Evolutionary conservation across 2,888 invertebrate genomes (phyloP).

Genomic region (Agrotis ipsilon): DNA sequence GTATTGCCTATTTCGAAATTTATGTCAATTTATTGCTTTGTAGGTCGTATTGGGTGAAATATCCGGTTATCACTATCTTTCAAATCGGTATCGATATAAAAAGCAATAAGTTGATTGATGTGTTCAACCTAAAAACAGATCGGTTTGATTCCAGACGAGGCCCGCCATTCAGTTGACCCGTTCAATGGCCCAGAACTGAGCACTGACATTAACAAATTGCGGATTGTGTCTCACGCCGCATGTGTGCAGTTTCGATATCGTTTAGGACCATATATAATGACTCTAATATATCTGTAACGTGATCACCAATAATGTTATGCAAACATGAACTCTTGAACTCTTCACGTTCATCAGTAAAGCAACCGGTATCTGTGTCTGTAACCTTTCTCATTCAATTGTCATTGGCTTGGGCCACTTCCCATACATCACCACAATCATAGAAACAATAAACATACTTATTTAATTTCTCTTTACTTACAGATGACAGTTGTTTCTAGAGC

Average conservation of each 20-base stretch:
- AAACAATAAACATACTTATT: slow-evolving; percentile 49
- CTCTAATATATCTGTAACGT: slow-evolving; percentile 44
- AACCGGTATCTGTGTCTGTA: slow-evolving; percentile 43
- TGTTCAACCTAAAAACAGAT: slow-evolving; percentile 71
- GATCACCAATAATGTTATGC: slow-evolving; percentile 58
- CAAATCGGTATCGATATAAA: slow-evolving; percentile 62
- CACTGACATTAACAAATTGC: slow-evolving; percentile 74
- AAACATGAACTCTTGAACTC: slow-evolving; percentile 60
- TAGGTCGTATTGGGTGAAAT: slow-evolving; percentile 53
- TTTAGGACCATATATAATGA: slow-evolving; percentile 46
- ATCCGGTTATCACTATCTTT: slow-evolving; percentile 56
- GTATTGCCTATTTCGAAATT: slow-evolving; percentile 55
- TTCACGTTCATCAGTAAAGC: slow-evolving; percentile 39
- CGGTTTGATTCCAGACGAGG: slow-evolving; percentile 68
- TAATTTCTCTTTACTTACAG: slow-evolving; percentile 39
- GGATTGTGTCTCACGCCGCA: slow-evolving; percentile 61
- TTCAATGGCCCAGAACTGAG: slow-evolving; percentile 69
- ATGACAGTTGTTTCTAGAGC: slow-evolving; percentile 38
- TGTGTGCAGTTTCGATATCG: slow-evolving; percentile 54
- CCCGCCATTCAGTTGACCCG: slow-evolving; percentile 62
- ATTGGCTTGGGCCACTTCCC: slow-evolving; percentile 55
- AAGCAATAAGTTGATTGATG: slow-evolving; percentile 73
- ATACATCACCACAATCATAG: slow-evolving; percentile 50
- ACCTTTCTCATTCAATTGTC: slow-evolving; percentile 62
- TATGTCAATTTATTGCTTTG: slow-evolving; percentile 54